These are phyloP conservation scores for Pongo abelii DNA, from an alignment of 2,113 vertebrate species.

Conservation along the genomic window DNA sequence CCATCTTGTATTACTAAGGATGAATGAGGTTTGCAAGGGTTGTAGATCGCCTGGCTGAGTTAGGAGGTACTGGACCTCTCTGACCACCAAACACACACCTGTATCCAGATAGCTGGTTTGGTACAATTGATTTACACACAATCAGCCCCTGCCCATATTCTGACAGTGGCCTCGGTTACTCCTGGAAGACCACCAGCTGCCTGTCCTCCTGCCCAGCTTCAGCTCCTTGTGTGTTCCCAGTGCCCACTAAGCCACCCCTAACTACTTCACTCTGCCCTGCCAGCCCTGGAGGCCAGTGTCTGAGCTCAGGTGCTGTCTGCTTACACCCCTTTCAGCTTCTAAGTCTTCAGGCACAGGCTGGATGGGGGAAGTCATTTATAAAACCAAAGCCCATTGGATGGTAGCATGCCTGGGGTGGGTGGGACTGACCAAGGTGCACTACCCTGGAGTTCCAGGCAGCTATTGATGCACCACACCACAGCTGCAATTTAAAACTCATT, in stretches of 20 bases:
- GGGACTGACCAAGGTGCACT: fast-evolving
- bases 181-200: neutral
- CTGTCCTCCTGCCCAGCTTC: fast-evolving
- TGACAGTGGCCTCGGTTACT: neutral
- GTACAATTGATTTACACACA: neutral
- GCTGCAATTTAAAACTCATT: neutral
- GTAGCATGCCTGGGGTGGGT: neutral
- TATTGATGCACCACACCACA: no score
- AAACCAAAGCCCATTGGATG: neutral
- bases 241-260: neutral
- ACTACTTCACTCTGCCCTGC: neutral
- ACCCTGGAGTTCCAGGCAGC: neutral
- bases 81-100: neutral
- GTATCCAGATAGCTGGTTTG: no score
- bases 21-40: neutral
- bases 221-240: neutral
- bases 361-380: no score
- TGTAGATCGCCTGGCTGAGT: neutral
- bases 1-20: fast-evolving
- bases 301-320: neutral
- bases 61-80: neutral
- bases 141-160: neutral
- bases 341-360: neutral
- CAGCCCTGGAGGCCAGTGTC: neutral
- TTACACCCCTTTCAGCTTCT: neutral